Evolutionary conservation across 2,113 vertebrate genomes (phyloP), one percentile per base, ranked within the genome.

Genomic region (Stigmatopora argus): DNA sequence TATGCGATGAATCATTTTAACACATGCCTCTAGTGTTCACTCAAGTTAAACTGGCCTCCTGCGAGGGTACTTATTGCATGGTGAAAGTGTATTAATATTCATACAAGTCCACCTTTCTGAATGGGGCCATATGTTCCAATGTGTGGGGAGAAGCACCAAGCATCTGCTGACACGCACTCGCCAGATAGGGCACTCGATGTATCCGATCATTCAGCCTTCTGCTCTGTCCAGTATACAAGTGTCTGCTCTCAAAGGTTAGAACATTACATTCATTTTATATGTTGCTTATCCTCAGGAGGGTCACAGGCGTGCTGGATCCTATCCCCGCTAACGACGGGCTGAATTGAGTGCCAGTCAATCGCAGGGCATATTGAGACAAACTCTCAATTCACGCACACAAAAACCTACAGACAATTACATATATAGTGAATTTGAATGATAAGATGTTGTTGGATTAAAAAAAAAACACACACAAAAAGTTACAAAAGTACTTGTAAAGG

Each of bases 11-110:
- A 84, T 81, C 77, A 74, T 74, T 70, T 84, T 51, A 76, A 84
- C 63, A 62, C 65, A 60, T 63, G 63, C 47, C 68, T 81, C 83
- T 66, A 75, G 67, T 60, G 66, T 72, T 79, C 68, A 60, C 72
- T 78, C 70, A 55, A 69, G 41, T 62, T 73, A 71, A 82, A 75
- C 74, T 71, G 74, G 64, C 60, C 56, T 74, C 53, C 73, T 44
- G 47, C 51, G 63, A 76, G 61, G 49, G 65, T 53, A 31, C 58
- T 48, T 69, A 57, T 68, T 80, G 69, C 68, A 60, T 65, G 38
- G 56, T 73, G 55, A 58, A 70, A 66, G 10, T 64, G 57, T 64
- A 79, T 82, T 83, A 83, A 72, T 84, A 89, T 87, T 83, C 80
- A 74, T 67, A 75, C 57, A 71, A 73, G 66, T 63, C 57, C 53